Evolutionary conservation across 2,113 vertebrate genomes (phyloP).

Genomic region (Uropsilus gracilis): DNA sequence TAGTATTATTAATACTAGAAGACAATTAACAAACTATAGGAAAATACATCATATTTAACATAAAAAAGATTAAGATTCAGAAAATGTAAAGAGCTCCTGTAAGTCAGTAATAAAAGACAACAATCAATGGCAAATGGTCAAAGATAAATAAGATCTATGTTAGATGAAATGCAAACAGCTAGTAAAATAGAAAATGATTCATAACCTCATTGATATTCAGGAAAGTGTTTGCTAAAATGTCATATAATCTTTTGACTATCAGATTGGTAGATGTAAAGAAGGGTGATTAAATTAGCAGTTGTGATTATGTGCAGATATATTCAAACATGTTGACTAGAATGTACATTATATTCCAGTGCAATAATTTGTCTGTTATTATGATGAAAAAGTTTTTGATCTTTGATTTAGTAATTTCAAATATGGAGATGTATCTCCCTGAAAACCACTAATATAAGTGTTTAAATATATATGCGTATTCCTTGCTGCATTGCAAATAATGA

Average conservation of each 20-base stretch:
- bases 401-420: background rate
- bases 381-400: background rate
- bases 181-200: background rate
- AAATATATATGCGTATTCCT: background rate
- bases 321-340: background rate
- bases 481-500: background rate
- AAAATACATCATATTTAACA: background rate
- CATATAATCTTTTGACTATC: background rate
- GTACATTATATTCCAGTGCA: too few relatives aligned
- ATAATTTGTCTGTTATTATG: background rate
- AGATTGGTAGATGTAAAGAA: background rate
- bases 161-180: background rate
- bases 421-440: background rate
- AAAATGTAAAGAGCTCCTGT: background rate
- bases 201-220: background rate
- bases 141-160: background rate
- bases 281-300: background rate
- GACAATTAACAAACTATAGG: background rate
- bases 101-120: conserved; percentile 11
- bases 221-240: conserved; percentile 1
- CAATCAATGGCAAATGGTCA: background rate
- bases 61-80: background rate
- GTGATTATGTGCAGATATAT: background rate
- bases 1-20: background rate
- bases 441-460: background rate